These are phyloP conservation scores for Agonum fuliginosum DNA, from an alignment of 2,888 invertebrate species.

Conservation along the genomic window DNA sequence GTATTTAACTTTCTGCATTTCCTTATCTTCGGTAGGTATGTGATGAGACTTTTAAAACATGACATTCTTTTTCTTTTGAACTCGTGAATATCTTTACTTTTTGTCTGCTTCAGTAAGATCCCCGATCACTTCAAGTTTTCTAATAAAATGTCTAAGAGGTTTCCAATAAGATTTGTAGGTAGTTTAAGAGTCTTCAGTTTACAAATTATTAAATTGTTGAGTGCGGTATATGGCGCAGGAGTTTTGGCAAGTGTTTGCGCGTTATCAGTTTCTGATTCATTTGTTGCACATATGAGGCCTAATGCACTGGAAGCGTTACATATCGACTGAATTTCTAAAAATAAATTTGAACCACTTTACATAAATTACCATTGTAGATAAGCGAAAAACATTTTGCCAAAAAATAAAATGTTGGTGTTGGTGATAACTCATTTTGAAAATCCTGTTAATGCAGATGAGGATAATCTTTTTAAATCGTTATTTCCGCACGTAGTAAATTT, in stretches of 20 bases:
- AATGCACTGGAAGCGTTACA: neutral
- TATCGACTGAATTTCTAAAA: constrained; percentile 24
- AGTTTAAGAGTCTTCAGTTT: neutral
- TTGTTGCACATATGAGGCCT: neutral
- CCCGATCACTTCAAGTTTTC: neutral
- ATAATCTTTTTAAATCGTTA: too few species aligned
- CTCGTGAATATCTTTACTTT: too few species aligned
- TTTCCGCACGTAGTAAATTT: too few species aligned
- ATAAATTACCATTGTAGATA: constrained; percentile 12
- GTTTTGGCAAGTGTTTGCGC: neutral
- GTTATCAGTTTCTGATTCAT: constrained; percentile 38
- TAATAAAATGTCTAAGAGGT: neutral
- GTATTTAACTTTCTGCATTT: too few species aligned
- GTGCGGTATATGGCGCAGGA: neutral
- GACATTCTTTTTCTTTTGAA: too few species aligned
- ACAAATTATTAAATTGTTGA: neutral
- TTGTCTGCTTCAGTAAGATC: too few species aligned
- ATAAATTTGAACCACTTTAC: constrained; percentile 14
- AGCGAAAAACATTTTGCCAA: neutral
- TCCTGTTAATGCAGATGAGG: too few species aligned
- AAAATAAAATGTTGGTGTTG: too few species aligned
- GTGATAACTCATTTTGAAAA: too few species aligned
- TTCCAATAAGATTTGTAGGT: neutral
- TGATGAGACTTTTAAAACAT: too few species aligned
- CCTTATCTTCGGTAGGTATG: too few species aligned